phyloP scores from a whole-genome alignment of 2,113 vertebrate genomes.

The Cricetomys ansorgei region DNA sequence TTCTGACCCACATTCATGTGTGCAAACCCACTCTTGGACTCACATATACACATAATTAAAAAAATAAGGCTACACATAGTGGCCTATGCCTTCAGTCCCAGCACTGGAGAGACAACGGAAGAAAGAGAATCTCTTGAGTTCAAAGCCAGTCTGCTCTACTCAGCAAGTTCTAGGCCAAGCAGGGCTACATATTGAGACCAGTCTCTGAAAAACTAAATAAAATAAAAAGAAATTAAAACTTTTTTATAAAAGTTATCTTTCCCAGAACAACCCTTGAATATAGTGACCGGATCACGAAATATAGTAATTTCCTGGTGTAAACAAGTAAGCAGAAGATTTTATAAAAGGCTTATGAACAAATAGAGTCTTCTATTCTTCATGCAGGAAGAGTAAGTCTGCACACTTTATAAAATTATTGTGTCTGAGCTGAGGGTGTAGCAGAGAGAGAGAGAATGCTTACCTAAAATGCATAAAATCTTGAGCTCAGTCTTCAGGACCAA shows the following conservation, averaged over 20 bases:
- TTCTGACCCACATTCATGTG: not conserved
- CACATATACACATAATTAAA: not conserved
- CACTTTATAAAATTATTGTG: conserved; percentile 25
- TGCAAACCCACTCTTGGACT: not conserved
- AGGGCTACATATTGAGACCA: not conserved
- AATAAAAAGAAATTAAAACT: not conserved
- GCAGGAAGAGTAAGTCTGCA: not conserved
- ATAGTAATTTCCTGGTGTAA: not conserved
- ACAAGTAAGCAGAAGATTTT: not conserved
- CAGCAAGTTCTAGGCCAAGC: not conserved
- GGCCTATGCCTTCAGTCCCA: not conserved
- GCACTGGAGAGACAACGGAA: not conserved
- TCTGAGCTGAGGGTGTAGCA: not conserved
- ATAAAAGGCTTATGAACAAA: conserved; percentile 40
- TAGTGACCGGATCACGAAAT: not conserved
- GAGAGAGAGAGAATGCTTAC: too few species aligned
- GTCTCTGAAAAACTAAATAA: not conserved
- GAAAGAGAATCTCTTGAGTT: not conserved
- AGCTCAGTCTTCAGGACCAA: not conserved
- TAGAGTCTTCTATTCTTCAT: not conserved
- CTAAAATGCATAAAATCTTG: not conserved
- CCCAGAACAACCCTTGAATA: not conserved
- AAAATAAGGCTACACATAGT: not conserved
- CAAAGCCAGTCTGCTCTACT: too few species aligned
- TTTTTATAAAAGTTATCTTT: not conserved